Percentiles rank a stretch among this genome's conserved stretches.
These are phyloP conservation scores for Cyphomyrus plagiostoma DNA, from an alignment of 2,113 vertebrate species.

Conservation along the genomic window DNA sequence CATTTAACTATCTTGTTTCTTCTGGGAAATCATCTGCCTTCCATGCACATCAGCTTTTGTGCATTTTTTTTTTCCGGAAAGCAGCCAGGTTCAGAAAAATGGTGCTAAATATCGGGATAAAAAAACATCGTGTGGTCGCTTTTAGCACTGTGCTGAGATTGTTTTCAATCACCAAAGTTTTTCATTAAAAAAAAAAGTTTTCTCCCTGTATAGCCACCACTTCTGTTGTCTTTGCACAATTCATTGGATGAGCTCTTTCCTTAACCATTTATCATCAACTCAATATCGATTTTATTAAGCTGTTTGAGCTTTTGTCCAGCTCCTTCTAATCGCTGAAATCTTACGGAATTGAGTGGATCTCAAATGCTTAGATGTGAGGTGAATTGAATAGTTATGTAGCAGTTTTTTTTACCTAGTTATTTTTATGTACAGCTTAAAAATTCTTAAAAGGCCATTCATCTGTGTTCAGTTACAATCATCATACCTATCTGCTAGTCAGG, in stretches of 20 bases:
- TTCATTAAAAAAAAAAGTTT: slow-evolving; percentile 24
- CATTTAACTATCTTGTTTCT: slow-evolving; percentile 12
- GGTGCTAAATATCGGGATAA: slow-evolving; percentile 59
- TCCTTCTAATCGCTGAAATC: slow-evolving; percentile 25
- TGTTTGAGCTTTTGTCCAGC: background rate
- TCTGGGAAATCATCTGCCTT: slow-evolving; percentile 25
- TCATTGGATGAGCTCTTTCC: slow-evolving; percentile 28
- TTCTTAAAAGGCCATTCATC: background rate
- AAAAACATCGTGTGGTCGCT: slow-evolving; percentile 18
- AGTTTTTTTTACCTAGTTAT: slow-evolving; percentile 28
- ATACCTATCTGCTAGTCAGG: slow-evolving; percentile 48
- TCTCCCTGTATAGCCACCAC: background rate
- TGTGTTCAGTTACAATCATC: slow-evolving; percentile 7
- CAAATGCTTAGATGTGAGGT: slow-evolving; percentile 33
- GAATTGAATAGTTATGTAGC: slow-evolving; percentile 20
- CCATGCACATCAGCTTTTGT: slow-evolving; percentile 22
- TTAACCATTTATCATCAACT: background rate
- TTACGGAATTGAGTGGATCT: slow-evolving; percentile 55
- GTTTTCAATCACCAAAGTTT: slow-evolving; percentile 23
- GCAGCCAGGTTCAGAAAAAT: slow-evolving; percentile 32
- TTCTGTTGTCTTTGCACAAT: slow-evolving; percentile 27
- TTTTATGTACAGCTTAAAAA: slow-evolving; percentile 12
- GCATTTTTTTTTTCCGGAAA: slow-evolving; percentile 18
- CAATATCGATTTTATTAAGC: background rate
- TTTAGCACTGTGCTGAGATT: slow-evolving; percentile 24